Base-by-base conservation (phyloP, 2,113 vertebrate genomes). In the Myodes glareolus region DNA sequence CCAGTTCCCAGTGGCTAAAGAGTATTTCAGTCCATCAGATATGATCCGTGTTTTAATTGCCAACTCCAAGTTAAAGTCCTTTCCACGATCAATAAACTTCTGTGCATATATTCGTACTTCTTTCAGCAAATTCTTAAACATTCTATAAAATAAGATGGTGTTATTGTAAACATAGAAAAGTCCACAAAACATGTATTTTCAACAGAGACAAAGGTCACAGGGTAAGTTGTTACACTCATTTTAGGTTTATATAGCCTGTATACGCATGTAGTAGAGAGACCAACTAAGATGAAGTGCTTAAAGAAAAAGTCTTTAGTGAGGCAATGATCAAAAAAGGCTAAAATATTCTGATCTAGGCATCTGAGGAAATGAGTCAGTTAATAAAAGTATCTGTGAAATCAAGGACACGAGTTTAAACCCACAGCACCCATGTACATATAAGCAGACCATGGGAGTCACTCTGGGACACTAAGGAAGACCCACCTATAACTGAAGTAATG, bases 71-170 rank as follows among this genome's bases (percentile, higher is more conserved):
- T 99, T 99, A 98, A 99, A 99, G 98, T 99, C 99, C 77, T 99
- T 99, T 84, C 99, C 99, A 97, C 99, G 94, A 98, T 99, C 99
- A 92, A 99, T 99, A 97, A 99, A 99, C 98, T 99, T 99, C 95
- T 99, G 99, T 47, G 99, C 99, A 39, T 99, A 99, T 94, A 99
- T 99, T 84, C 99, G 98, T 91, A 99, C 99, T 98, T 99, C 99
- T 98, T 99, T 99, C 97, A 99, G 98, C 97, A 99, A 99, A 98
- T 99, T 99, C 98, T 99, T 99, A 97, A 99, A 99, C 99, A 99
- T 99, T 47, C 99, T 99, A 98, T 81, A 81, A 78, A 97, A 97
- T 63, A 97, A 96, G 97, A 97, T 14, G 36, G 6, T 52, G 72
- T 2, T 36, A 33, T 85, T 93, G 94, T 96, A 92, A 78, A 95